phyloP scores from a whole-genome alignment of 2,797 vertebrate species.

The Mormyrops attenuatus region DNA sequence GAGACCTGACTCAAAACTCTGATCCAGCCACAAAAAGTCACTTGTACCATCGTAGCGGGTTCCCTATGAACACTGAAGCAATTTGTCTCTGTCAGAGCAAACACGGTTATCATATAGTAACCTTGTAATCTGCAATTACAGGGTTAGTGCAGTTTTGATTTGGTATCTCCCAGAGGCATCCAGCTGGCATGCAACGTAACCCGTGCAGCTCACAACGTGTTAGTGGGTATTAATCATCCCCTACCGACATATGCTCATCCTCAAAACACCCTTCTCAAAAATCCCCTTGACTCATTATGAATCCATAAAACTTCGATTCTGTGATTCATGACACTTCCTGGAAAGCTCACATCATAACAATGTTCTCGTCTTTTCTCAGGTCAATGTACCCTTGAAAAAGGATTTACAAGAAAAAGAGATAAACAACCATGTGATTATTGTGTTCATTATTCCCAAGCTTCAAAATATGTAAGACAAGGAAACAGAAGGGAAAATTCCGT shows the following conservation, averaged over 20 bases:
- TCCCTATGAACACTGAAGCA: conserved; percentile 20
- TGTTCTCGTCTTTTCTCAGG: neutral
- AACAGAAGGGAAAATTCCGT: neutral
- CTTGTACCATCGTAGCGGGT: conserved; percentile 15
- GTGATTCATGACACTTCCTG: neutral
- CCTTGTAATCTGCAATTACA: conserved; percentile 33
- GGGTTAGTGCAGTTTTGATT: conserved; percentile 31
- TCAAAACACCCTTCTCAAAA: neutral
- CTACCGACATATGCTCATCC: neutral
- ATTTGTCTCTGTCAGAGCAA: conserved; percentile 37
- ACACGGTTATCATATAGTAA: conserved; percentile 29
- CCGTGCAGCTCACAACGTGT: neutral
- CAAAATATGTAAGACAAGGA: neutral
- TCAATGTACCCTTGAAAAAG: neutral
- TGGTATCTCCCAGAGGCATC: conserved; percentile 24
- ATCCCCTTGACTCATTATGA: neutral
- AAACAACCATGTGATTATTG: neutral
- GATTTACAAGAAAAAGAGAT: neutral
- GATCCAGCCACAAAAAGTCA: conserved; percentile 21
- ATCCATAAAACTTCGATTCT: neutral
- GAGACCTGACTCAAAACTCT: conserved; percentile 11
- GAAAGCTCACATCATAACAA: neutral
- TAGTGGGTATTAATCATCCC: neutral
- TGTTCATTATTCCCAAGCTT: neutral
- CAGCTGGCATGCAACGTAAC: conserved; percentile 27